A percentile compares a stretch with the other conserved stretches of the same genome.
Conservation (phyloP, 1,140 invertebrate genomes). For the Philopotamus ludificatus region DNA sequence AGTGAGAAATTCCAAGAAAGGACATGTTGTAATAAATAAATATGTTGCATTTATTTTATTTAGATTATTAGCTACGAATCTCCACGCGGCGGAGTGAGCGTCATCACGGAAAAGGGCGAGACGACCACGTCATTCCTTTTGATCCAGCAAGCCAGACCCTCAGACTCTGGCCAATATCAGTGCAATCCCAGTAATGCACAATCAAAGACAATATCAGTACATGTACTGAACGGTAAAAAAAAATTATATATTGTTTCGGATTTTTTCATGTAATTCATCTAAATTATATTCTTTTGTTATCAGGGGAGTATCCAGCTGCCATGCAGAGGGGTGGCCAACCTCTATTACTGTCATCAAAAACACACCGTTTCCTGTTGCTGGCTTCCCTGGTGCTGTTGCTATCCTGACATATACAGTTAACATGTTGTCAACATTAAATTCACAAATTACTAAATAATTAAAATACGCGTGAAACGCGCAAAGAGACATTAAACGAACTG, state of each 20-base stretch:
- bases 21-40: too few species aligned
- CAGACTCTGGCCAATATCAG: slow-evolving; percentile 78
- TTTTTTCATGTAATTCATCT: too few species aligned
- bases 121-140: slow-evolving; percentile 80
- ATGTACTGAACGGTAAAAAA: slow-evolving; percentile 86
- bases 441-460: too few species aligned
- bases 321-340: slow-evolving; percentile 84
- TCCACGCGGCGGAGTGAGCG: slow-evolving; percentile 74
- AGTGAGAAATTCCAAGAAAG: too few species aligned
- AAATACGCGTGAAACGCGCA: too few species aligned
- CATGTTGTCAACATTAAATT: too few species aligned
- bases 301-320: slow-evolving; percentile 86
- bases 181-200: slow-evolving; percentile 86
- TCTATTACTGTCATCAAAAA: slow-evolving; percentile 64
- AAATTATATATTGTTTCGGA: too few species aligned
- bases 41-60: slow-evolving; percentile 9
- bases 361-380: slow-evolving; percentile 66
- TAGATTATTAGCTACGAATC: slow-evolving; percentile 57
- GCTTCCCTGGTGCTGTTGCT: slow-evolving; percentile 48
- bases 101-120: slow-evolving; percentile 81
- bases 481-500: too few species aligned
- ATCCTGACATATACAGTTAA: slow-evolving; percentile 53
- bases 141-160: slow-evolving; percentile 74
- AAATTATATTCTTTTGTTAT: slow-evolving; percentile 59
- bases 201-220: slow-evolving; percentile 81